Base-by-base conservation (phyloP, 2,113 vertebrate genomes). In the Limanda limanda region DNA sequence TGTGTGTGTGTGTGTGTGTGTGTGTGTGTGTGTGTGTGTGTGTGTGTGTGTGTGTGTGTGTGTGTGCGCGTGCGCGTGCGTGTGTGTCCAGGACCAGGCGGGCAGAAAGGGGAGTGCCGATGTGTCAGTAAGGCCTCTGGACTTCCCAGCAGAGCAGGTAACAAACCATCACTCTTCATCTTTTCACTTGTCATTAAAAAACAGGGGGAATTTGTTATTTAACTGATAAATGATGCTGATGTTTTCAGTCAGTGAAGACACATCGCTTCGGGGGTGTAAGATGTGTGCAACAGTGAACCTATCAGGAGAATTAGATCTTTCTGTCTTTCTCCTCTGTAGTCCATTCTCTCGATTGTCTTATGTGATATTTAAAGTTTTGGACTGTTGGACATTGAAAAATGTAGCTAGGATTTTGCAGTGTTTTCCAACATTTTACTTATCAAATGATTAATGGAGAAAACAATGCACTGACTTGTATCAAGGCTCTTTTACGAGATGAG, bases 101-200 rank as follows among this genome's bases (percentile, higher is more conserved):
- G 81, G 80, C 71, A 88, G 81, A 69, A 91, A 88, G 74, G 68
- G 69, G 42, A 78, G 60, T 56, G 58, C 74, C 1, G 89, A 93
- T 72, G 80, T 81, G 40, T 85, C 84, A 79, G 79, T 88, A 15
- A 88, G 88, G 81, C 84, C 88, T 76, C 76, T 74, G 48, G 86
- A 86, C 73, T 83, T 71, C 0, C 3, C 84, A 31, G 56, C 68
- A 20, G 90, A 92, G 59, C 91, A 94, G 94, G 94, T 94, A 92
- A 89, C 37, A 48, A 48, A 58, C 45, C 52, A 74, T 61, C 10
- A 11, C 65, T 70, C 68, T 62, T 0, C 74, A 7, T 71, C 47
- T 64, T n/a, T 65, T 54, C n/a, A 18, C 35, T 59, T 54, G 1
- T 63, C 27, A 10, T 40, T 27, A 20, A 31, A 27, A 3, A 51